Percentiles rank a stretch among this genome's conserved stretches.
phyloP scores from a whole-genome alignment of 2,113 vertebrate species.

The Malurus elegans region DNA sequence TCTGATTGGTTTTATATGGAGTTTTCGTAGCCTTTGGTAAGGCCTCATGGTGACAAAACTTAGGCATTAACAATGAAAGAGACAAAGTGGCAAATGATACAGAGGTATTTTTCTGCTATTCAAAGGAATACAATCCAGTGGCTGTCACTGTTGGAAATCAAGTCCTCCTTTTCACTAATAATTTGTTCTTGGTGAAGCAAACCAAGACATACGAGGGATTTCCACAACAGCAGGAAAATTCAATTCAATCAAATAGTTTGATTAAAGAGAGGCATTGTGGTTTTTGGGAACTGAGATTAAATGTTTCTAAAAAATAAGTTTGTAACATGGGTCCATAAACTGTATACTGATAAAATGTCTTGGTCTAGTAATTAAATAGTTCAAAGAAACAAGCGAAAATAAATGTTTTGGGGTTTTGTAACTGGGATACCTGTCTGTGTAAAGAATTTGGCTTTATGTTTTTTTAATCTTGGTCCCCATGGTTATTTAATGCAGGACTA shows the following conservation, averaged over 20 bases:
- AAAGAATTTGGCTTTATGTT: neutral
- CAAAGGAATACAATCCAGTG: neutral
- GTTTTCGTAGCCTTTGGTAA: neutral
- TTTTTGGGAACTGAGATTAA: neutral
- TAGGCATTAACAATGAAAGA: neutral
- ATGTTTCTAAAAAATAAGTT: neutral
- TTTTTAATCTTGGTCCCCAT: neutral
- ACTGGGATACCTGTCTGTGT: no score
- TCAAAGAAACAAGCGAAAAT: neutral
- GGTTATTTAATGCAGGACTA: neutral
- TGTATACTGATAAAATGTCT: neutral
- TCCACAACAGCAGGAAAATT: neutral
- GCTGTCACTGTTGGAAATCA: neutral
- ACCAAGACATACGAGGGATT: neutral
- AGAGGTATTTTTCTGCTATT: neutral
- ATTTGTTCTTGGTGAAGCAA: neutral
- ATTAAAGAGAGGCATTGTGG: neutral
- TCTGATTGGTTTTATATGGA: neutral
- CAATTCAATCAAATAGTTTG: neutral
- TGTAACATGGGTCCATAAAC: neutral
- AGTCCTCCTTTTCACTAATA: neutral
- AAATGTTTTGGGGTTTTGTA: neutral
- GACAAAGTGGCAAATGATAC: neutral
- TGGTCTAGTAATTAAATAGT: neutral
- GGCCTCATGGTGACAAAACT: neutral